Conservation (phyloP, 2,797 vertebrate genomes). For the Sitta carolinensis region DNA sequence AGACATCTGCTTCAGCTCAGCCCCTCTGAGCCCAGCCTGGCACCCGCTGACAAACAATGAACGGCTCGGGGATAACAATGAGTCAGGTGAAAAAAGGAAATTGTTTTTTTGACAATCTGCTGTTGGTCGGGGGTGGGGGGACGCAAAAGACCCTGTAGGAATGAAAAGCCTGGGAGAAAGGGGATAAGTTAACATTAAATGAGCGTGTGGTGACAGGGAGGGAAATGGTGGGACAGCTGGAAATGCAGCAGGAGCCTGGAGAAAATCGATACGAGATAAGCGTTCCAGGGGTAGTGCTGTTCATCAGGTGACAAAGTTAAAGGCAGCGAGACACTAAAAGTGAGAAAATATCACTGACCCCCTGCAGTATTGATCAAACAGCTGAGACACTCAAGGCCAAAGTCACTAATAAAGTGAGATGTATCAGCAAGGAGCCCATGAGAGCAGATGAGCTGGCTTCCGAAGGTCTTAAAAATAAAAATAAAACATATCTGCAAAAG, state of each 20-base stretch:
- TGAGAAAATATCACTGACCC: slow-evolving; percentile 94
- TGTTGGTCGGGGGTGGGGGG: neutral
- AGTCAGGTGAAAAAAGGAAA: slow-evolving; percentile 52
- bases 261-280: slow-evolving; percentile 99
- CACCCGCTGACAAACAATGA: slow-evolving; percentile 1
- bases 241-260: slow-evolving; percentile 78
- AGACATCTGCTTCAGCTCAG: neutral
- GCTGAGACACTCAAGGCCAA: slow-evolving; percentile 95
- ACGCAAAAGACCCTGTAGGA: neutral
- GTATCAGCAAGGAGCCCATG: slow-evolving; percentile 79
- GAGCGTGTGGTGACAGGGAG: slow-evolving; percentile 85
- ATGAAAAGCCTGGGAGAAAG: slow-evolving; percentile 45
- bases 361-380: slow-evolving; percentile 96
- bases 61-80: slow-evolving; percentile 44
- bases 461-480: slow-evolving; percentile 75
- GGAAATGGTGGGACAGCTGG: slow-evolving; percentile 80
- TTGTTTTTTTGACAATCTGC: slow-evolving; percentile 64
- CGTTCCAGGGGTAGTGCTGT: slow-evolving; percentile 91
- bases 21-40: neutral
- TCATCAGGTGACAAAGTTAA: slow-evolving; percentile 97
- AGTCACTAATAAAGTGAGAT: slow-evolving; percentile 99
- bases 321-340: slow-evolving; percentile 89
- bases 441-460: slow-evolving; percentile 71
- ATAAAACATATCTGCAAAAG: slow-evolving; percentile 71
- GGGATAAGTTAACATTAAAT: slow-evolving; percentile 90